Conservation (phyloP, 2,888 invertebrate species). For the Clitarchus hookeri region DNA sequence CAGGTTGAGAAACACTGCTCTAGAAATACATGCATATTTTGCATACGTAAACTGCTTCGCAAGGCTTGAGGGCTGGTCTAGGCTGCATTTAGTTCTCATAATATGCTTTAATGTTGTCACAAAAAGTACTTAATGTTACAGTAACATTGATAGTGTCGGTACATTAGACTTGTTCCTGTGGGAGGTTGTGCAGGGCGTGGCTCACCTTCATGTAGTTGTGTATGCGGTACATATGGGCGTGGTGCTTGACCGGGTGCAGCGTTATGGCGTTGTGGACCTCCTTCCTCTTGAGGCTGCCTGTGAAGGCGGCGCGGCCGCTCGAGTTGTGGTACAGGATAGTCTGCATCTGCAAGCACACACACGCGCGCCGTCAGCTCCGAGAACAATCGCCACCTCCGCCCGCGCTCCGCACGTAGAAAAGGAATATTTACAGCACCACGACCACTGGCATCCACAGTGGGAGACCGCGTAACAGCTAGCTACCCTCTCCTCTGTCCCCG, state of each 20-base stretch:
- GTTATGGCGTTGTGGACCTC: slow-evolving; percentile 96
- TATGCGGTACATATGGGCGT: slow-evolving; percentile 84
- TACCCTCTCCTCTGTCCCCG: too few species aligned
- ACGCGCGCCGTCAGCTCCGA: background rate
- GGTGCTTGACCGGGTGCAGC: slow-evolving; percentile 93
- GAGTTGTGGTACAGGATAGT: slow-evolving; percentile 96
- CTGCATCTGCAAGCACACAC: slow-evolving; percentile 79
- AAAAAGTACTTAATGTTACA: too few species aligned
- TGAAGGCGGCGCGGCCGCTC: slow-evolving; percentile 84
- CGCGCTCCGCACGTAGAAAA: background rate
- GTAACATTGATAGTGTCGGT: too few species aligned
- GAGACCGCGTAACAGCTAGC: too few species aligned
- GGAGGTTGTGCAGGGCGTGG: background rate
- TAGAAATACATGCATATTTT: too few species aligned
- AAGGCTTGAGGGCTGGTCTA: too few species aligned
- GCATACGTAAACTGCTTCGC: too few species aligned
- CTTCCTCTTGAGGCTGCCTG: slow-evolving; percentile 81
- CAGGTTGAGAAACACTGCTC: too few species aligned
- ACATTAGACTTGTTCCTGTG: too few species aligned
- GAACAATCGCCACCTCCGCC: background rate
- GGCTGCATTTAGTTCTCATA: too few species aligned
- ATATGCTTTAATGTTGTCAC: too few species aligned
- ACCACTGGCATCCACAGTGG: background rate
- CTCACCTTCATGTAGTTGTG: slow-evolving; percentile 85
- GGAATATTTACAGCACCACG: background rate